Base-by-base conservation (phyloP, 2,113 vertebrate species). In the Strigops habroptila region DNA sequence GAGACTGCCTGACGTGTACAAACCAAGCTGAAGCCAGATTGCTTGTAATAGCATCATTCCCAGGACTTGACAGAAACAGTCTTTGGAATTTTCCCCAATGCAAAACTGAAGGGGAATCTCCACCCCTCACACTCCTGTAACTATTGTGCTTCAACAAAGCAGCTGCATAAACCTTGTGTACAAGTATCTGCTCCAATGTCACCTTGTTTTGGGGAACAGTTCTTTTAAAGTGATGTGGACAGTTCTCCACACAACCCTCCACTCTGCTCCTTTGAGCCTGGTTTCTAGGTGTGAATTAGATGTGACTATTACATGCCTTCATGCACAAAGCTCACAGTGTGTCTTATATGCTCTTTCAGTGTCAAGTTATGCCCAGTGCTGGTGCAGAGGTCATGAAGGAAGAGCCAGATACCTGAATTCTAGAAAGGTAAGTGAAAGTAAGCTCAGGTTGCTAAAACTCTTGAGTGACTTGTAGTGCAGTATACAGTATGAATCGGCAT, bases 401-500 rank as follows among this genome's bases (percentile, higher is more conserved):
- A 55, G 21, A 76, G 22, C 23, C 33, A 51, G 55, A 5, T 21
- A 28, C 16, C 18, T 37, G 37, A 5, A 6, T 62, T 53, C 55
- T 51, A 7, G 41, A 41, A 84, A 68, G 70, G 65, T 60, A 85
- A 87, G 70, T 64, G n/a, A 49, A 64, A 41, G 12, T 12, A 12
- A 44, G 27, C 24, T 33, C 11, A 7, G 37, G 7, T 2, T 46
- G 30, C 30, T 12, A 8, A 57, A 57, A 7, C 12, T 69, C 67
- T 14, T 22, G 4, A 6, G 51, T 12, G 24, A 25, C 5, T 67
- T 10, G 1, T 1, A 25, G 52, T 1, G 3, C 7, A 18, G 27
- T 14, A 3, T 1, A 17, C 5, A 25, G 16, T 23, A 7, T 9
- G 10, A 28, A 23, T 14, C 18, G 5, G 9, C 9, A 7, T 0